Base-by-base conservation (phyloP, 2,113 vertebrate genomes). In the Columbina picui region DNA sequence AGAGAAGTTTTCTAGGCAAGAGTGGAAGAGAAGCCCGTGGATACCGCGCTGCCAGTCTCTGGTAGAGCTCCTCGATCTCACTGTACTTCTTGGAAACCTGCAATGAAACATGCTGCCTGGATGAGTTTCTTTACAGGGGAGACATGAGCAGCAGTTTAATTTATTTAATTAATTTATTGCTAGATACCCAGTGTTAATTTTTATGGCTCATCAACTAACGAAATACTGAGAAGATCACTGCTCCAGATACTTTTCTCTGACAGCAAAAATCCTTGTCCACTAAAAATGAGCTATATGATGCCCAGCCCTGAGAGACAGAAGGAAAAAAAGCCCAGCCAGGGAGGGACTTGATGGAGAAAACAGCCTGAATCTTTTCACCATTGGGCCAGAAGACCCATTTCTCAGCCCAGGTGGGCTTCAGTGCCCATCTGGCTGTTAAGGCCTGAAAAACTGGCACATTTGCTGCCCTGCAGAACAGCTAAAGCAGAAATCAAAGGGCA, bases 81-180 rank as follows among this genome's bases (percentile, higher is more conserved):
- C 99, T 99, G 98, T 98, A 99, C 94, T 98, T 99, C 90, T 98
- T 99, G 76, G 98, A 99, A 78, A 99, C 98, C 99, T 99, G 96
- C 82, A 96, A 96, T 8, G 87, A 95, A 84, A 96, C 29, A 43
- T 22, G 18, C 52, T 56, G 1, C 30, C 16, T 49, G 61, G 30
- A 29, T 91, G 69, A 8, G 75, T 53, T 85, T 56, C 47, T 85
- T 84, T 68, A 75, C 45, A 77, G 20, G 29, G 45, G 38, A 87
- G 17, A 41, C 25, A 61, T 16, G 6, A 77, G 47, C 47, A 93
- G 52, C 22, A 61, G 43, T 47, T 93, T 15, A n/a, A n/a, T n/a
- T n/a, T n/a, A n/a, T n/a, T n/a, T n/a, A n/a, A n/a, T n/a, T n/a
- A n/a, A n/a, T n/a, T n/a, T n/a, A n/a, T 27, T 80, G 75, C 71